Base-by-base conservation (phyloP, 2,797 vertebrate genomes). In the Falco naumanni region DNA sequence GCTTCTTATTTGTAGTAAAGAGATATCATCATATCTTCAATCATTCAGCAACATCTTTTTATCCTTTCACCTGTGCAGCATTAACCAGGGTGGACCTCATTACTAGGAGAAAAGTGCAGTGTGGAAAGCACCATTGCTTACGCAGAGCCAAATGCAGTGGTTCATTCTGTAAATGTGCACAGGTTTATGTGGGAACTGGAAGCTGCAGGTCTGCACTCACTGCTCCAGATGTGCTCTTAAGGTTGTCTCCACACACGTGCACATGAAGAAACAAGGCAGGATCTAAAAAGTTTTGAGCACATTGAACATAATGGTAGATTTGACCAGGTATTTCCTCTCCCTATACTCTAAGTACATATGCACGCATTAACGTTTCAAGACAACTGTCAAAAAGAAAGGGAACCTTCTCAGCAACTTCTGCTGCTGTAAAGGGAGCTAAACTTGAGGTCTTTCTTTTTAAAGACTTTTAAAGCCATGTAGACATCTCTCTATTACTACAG, bases 31-130 rank as follows among this genome's bases (percentile, higher is more conserved):
- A 39, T 89, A 84, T 63, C 41, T 94, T 95, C 87, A 96, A 59
- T 87, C 48, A 97, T 65, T 6, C 11, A 22, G 75, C 63, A 94
- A 91, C 16, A 76, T 65, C 69, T 94, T 87, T 96, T 95, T 79
- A 54, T 33, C 63, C 48, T 53, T 56, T 90, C 85, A 90, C 26
- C 34, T 93, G 41, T 66, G 76, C 11, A 6, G 18, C 57, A 75
- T 50, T 94, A 41, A 57, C 31, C 33, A 57, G 43, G 79, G 81
- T 66, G 10, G 66, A 31, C 19, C 21, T 54, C 72, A 80, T 56
- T 54, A 33, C 29, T 17, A 65, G 22, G 10, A 81, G 11, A 56
- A 74, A 79, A 68, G 33, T 21, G 7, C 16, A 43, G 11, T 29
- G 7, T 72, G 24, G 10, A 82, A 72, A 82, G 9, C 24, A n/a